phyloP scores from a whole-genome alignment of 2,797 vertebrate species.

The Bufotes viridis region DNA sequence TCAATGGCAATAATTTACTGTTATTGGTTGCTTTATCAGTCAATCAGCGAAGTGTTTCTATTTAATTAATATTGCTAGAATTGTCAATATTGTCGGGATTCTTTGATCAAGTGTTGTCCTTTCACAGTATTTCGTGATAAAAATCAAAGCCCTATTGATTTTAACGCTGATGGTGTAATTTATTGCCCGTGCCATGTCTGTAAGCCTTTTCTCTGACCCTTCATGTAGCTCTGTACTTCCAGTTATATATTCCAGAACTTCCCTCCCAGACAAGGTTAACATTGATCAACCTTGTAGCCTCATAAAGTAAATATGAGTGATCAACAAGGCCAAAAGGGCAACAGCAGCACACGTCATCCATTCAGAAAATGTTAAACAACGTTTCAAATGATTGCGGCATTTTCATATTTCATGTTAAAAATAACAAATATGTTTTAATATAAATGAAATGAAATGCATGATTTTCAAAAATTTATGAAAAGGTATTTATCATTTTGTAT shows the following conservation, averaged over 20 bases:
- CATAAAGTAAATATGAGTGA: constrained; percentile 58
- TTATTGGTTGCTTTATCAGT: constrained; percentile 75
- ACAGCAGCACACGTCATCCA: not conserved
- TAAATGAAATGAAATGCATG: too few relatives aligned
- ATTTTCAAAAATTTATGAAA: too few relatives aligned
- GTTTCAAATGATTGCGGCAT: too few relatives aligned
- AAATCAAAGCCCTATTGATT: constrained; percentile 81
- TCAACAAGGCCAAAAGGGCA: constrained; percentile 49
- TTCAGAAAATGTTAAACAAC: not conserved
- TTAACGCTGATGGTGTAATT: constrained; percentile 76
- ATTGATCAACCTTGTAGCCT: constrained; percentile 72
- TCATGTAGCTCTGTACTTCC: constrained; percentile 72
- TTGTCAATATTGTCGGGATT: constrained; percentile 75
- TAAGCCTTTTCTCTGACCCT: constrained; percentile 75
- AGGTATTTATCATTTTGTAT: too few relatives aligned
- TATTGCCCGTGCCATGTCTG: constrained; percentile 72
- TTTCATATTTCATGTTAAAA: too few relatives aligned
- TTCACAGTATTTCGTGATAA: constrained; percentile 80
- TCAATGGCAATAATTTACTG: constrained; percentile 70
- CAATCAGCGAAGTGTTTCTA: constrained; percentile 78
- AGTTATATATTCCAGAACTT: constrained; percentile 75
- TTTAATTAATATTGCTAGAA: constrained; percentile 87
- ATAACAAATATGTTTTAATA: too few relatives aligned
- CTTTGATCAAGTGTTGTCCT: constrained; percentile 82
- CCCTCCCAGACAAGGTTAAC: constrained; percentile 76